Evolutionary conservation across 1,140 invertebrate species (phyloP), one percentile per base, ranked within the genome.

Genomic region (Lethocerus indicus): DNA sequence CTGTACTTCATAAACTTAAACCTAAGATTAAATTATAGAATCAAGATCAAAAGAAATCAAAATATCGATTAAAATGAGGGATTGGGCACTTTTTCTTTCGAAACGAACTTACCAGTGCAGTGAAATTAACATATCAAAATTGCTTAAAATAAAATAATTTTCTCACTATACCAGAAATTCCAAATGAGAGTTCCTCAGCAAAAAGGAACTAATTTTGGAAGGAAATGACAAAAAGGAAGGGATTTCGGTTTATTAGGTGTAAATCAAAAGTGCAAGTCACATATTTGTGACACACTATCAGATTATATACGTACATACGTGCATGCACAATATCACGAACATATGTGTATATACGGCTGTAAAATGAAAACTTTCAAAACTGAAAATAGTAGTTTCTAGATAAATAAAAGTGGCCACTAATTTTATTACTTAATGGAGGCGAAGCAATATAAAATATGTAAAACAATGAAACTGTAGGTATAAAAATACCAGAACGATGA

Each of bases 401-500:
- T 32, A 32, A 32, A n/a, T 32, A n/a, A 9, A 32, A 32, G 29
- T 32, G 29, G 7, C 29, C 29, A 27, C 13, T 14, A 5, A 14
- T 49, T 24, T 40, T n/a, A 49, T 6, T 20, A 14, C 21, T 23
- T 18, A 40, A 37, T 12, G 43, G 36, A 35, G 26, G 29, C 32
- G 21, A 35, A 36, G 5, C 24, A 37, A 26, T 37, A 14, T 20
- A 20, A 40, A 13, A 28, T 3, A 7, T 25, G 20, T 50, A 41
- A 27, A 28, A 32, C 4, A 24, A 39, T 24, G 12, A 14, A 44
- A 26, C n/a, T 18, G 32, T 3, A 6, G 20, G 25, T 36, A 42
- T 49, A 39, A 49, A 69, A 68, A 69, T 70, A 79, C 78, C 63
- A 75, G 68, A 43, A 66, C 68, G 20, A 67, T 63, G 2, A 72